Conservation (phyloP, 2,113 vertebrate species). For the Colinus virginianus region DNA sequence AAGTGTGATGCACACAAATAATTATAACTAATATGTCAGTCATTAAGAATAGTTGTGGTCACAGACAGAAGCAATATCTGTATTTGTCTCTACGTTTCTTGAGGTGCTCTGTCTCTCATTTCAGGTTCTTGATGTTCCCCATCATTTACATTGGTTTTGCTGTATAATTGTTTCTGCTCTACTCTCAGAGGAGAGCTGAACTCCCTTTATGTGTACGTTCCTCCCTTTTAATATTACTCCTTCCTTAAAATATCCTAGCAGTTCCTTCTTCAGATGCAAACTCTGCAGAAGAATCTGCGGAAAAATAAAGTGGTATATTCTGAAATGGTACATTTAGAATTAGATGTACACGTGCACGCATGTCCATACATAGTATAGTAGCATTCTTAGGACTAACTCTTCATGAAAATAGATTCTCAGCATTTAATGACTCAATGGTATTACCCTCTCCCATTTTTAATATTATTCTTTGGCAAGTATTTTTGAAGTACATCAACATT, state of each 20-base stretch:
- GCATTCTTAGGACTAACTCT: not conserved
- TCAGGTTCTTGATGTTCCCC: not conserved
- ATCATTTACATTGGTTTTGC: not conserved
- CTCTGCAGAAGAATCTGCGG: not conserved
- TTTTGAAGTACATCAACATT: not conserved
- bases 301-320: not conserved
- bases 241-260: not conserved
- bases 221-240: not conserved
- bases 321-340: not conserved
- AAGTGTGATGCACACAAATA: not conserved
- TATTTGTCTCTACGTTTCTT: not conserved
- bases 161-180: not conserved
- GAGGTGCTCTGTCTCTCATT: not conserved
- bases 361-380: not conserved
- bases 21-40: not conserved
- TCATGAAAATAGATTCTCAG: not conserved
- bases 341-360: not conserved
- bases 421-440: not conserved
- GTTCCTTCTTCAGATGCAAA: not conserved
- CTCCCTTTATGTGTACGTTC: not conserved
- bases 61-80: not conserved
- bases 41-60: not conserved
- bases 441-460: not conserved
- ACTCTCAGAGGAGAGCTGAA: not conserved
- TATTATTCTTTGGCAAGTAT: not conserved